A percentile compares a stretch with the other conserved stretches of the same genome.
These are phyloP conservation scores for Ectemnius continuus DNA, from an alignment of 2,888 invertebrate species.

Conservation along the genomic window DNA sequence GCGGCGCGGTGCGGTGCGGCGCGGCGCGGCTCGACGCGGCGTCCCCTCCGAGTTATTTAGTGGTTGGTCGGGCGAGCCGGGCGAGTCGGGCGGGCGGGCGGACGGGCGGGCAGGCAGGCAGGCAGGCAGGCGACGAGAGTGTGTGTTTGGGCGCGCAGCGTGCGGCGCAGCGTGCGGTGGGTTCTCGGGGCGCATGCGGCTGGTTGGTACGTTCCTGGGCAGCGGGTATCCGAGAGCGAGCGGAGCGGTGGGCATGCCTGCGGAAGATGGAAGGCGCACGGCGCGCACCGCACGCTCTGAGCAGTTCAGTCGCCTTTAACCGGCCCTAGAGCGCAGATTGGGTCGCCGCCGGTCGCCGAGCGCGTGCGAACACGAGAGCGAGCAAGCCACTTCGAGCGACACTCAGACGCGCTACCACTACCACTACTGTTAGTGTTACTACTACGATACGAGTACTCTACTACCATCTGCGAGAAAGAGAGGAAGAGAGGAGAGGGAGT, in stretches of 20 bases:
- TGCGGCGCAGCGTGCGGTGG: neutral
- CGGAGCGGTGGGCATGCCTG: conserved; percentile 64
- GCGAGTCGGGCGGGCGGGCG: too few species aligned
- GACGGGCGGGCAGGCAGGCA: too few species aligned
- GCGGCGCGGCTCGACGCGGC: conserved; percentile 1
- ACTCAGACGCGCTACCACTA: conserved; percentile 12
- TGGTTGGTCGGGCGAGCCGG: too few species aligned
- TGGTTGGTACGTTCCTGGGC: conserved; percentile 50
- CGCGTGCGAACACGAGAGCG: conserved; percentile 43
- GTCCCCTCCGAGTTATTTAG: neutral
- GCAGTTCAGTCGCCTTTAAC: conserved; percentile 73
- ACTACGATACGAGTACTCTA: too few species aligned
- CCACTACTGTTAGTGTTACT: too few species aligned
- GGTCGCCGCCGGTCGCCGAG: conserved; percentile 51
- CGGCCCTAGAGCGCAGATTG: conserved; percentile 68
- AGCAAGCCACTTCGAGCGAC: neutral
- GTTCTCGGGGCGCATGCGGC: conserved; percentile 24
- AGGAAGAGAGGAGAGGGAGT: neutral
- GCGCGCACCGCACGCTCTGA: conserved; percentile 28
- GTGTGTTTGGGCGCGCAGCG: too few species aligned
- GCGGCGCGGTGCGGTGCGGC: conserved; percentile 12
- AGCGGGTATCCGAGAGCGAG: conserved; percentile 53
- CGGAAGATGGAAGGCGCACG: conserved; percentile 70
- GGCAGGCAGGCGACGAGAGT: too few species aligned
- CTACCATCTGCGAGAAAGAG: neutral